A percentile compares a stretch with the other conserved stretches of the same genome.
Evolutionary conservation across 2,113 vertebrate species (phyloP).

Genomic region (Holacanthus passer): DNA sequence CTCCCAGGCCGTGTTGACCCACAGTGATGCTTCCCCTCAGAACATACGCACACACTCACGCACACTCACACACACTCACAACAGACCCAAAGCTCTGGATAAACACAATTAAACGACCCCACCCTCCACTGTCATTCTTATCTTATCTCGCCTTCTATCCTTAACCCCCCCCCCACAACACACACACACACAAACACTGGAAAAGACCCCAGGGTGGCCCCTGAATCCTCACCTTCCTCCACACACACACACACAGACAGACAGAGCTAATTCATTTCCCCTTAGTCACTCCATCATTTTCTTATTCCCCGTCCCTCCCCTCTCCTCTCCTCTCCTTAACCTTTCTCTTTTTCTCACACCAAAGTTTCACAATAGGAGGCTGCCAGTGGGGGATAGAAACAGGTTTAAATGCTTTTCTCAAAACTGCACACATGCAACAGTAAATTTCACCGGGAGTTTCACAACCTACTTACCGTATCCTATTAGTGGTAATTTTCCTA

Average conservation of each 20-base stretch:
- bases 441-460: constrained; percentile 35
- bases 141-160: constrained; percentile 78
- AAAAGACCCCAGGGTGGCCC: constrained; percentile 64
- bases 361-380: neutral
- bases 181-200: constrained; percentile 30
- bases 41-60: constrained; percentile 34
- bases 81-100: constrained; percentile 67
- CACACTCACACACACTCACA: constrained; percentile 53
- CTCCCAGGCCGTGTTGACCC: constrained; percentile 79
- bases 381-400: neutral
- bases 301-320: constrained; percentile 11
- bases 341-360: constrained; percentile 26
- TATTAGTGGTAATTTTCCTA: constrained; percentile 45
- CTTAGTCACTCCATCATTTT: constrained; percentile 57
- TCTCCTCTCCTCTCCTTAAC: constrained; percentile 22
- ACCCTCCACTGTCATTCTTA: constrained; percentile 76
- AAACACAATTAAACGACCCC: constrained; percentile 78
- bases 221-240: constrained; percentile 63
- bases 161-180: constrained; percentile 41
- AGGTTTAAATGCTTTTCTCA: neutral
- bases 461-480: constrained; percentile 23
- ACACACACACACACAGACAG: constrained; percentile 52
- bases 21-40: constrained; percentile 58
- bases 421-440: constrained; percentile 4
- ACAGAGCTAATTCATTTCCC: constrained; percentile 54